These are phyloP conservation scores for Trachymyrmex septentrionalis DNA, from an alignment of 1,140 invertebrate genomes.

Conservation along the genomic window DNA sequence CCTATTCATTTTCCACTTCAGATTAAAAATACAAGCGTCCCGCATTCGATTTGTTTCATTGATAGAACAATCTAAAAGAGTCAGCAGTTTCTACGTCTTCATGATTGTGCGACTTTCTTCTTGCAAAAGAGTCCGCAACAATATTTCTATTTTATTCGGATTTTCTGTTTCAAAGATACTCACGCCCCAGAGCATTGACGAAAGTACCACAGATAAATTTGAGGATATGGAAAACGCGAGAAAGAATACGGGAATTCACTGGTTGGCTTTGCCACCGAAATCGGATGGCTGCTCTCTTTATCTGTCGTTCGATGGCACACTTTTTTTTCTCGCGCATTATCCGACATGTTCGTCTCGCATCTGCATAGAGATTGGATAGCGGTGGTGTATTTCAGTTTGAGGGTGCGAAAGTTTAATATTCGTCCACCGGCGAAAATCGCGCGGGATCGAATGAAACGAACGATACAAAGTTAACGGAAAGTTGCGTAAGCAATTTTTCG, in stretches of 20 bases:
- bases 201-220: conserved; percentile 42
- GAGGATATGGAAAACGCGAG: not conserved
- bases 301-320: conserved; percentile 33
- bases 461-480: conserved; percentile 27
- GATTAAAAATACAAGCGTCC: not conserved
- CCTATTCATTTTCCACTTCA: not conserved
- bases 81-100: not conserved
- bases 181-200: not conserved
- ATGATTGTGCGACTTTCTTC: not conserved
- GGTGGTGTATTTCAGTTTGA: conserved; percentile 39
- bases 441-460: conserved; percentile 19
- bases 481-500: not conserved
- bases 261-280: conserved; percentile 23
- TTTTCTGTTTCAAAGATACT: conserved; percentile 21
- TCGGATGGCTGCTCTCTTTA: conserved; percentile 51
- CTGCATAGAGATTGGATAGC: conserved; percentile 77
- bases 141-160: not conserved
- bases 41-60: not conserved
- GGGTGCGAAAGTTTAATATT: conserved; percentile 67
- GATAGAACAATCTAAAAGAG: not conserved
- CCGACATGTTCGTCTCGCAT: conserved; percentile 55
- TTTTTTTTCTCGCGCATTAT: conserved; percentile 9
- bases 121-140: not conserved
- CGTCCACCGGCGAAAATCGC: conserved; percentile 7
- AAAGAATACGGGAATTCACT: conserved; percentile 6